Evolutionary conservation across 2,113 vertebrate species (phyloP).

Genomic region (Hemibagrus wyckioides): DNA sequence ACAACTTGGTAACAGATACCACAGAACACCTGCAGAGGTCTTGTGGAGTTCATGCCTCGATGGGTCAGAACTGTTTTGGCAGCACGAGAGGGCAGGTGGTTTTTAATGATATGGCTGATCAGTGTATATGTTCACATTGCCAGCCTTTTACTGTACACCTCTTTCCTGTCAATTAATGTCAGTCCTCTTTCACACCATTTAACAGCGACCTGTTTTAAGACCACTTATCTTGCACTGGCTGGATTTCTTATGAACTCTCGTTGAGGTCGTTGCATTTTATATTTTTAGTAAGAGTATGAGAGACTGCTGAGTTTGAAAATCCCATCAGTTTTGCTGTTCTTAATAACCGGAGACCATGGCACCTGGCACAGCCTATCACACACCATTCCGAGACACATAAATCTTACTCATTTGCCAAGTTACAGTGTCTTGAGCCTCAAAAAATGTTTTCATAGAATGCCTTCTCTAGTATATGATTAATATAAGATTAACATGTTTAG

Average conservation of each 20-base stretch:
- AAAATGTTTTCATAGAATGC: neutral
- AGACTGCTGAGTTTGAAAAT: conserved; percentile 4
- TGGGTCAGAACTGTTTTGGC: too few relatives aligned
- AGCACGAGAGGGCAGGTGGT: too few relatives aligned
- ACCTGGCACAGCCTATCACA: neutral
- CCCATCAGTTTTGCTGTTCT: neutral
- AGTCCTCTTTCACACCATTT: neutral
- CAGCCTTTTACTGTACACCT: neutral
- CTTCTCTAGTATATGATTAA: neutral
- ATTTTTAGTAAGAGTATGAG: conserved; percentile 4
- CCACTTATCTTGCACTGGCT: neutral
- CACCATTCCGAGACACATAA: neutral
- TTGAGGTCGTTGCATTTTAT: neutral
- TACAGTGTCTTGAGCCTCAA: neutral
- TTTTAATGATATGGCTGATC: too few relatives aligned
- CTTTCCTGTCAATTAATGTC: neutral
- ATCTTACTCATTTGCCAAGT: conserved; percentile 1
- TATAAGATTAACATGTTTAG: neutral
- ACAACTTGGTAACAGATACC: too few relatives aligned
- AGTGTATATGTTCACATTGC: neutral
- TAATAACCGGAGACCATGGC: conserved; percentile 9
- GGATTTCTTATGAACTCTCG: conserved; percentile 1
- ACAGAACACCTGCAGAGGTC: too few relatives aligned
- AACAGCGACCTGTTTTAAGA: neutral
- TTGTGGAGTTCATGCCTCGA: too few relatives aligned